Evolutionary conservation across 2,888 invertebrate genomes (phyloP), one percentile per base, ranked within the genome.

Genomic region (Andrena marginata): DNA sequence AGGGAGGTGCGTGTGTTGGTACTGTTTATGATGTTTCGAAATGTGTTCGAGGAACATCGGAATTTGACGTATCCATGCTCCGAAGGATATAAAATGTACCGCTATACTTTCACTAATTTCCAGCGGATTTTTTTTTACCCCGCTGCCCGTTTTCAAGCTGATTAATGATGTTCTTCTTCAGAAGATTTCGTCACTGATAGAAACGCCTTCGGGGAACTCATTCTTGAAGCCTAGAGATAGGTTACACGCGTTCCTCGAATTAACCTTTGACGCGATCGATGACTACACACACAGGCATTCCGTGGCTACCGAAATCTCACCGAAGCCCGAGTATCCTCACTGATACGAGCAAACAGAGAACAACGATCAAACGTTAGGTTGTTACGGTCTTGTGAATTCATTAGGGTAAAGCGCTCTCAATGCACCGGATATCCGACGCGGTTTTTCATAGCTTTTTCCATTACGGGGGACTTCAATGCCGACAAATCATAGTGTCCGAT

Each of bases 401-500:
- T 72, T 59, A 65, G 77, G 78, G 72, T 71, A 72, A 77, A 77
- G 62, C 65, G 82, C 64, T 75, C 68, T 89, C 80, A 85, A 87
- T 87, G 67, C 72, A 74, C 87, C 90, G 91, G 92, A 92, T 69
- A 83, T 92, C 90, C 92, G 90, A 83, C 54, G 54, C 63, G 74
- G 64, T 79, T 86, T 42, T 85, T 83, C 84, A 76, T 68, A 67
- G 68, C 31, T 69, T 42, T 59, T 62, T 74, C 54, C 71, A 35
- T 48, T 20, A 20, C 6, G 2, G 51, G 13, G 2, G 13, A 42
- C 33, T 67, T 54, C 81, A 42, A 56, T 64, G 67, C 48, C 48
- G 33, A 4, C 6, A 35, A 74, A 62, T 6, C 16, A 8, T 56
- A 26, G 35, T 35, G 16, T 56, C 20, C 16, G 23, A 42, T 10